phyloP scores from a whole-genome alignment of 2,888 invertebrate genomes.

The Philereme vetulata region DNA sequence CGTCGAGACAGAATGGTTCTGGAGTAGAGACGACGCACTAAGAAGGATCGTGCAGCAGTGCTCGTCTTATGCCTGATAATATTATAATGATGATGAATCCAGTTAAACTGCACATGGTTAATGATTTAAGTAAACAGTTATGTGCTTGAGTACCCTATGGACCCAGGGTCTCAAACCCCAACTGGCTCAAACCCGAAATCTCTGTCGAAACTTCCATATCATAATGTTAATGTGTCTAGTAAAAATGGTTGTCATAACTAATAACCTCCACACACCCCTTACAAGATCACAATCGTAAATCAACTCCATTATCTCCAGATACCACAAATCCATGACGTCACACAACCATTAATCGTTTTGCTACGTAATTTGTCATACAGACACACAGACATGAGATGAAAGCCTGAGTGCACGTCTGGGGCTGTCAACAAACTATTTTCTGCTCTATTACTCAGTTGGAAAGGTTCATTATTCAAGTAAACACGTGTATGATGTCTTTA shows the following conservation, averaged over 20 bases:
- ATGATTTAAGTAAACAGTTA: no score
- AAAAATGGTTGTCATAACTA: background rate
- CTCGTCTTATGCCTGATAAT: no score
- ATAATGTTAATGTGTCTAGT: no score
- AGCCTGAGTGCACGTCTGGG: constrained; percentile 37
- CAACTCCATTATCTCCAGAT: constrained; percentile 55
- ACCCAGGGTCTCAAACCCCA: no score
- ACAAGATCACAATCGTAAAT: constrained; percentile 44
- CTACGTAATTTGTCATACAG: constrained; percentile 69
- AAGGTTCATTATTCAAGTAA: constrained; percentile 32
- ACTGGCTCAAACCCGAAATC: no score
- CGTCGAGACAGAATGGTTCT: no score
- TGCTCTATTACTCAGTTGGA: constrained; percentile 28
- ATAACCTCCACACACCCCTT: constrained; percentile 5
- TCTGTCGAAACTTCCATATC: no score
- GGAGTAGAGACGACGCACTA: no score
- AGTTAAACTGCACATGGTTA: no score
- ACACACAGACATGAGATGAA: constrained; percentile 61
- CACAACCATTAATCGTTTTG: constrained; percentile 67
- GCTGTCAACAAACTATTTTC: constrained; percentile 33
- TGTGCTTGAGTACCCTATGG: no score
- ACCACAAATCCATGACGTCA: constrained; percentile 65
- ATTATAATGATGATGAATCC: no score
- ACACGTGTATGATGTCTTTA: constrained; percentile 17
- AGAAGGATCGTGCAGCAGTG: no score